Base-by-base conservation (phyloP, 2,797 vertebrate genomes). In the Macropodus opercularis region DNA sequence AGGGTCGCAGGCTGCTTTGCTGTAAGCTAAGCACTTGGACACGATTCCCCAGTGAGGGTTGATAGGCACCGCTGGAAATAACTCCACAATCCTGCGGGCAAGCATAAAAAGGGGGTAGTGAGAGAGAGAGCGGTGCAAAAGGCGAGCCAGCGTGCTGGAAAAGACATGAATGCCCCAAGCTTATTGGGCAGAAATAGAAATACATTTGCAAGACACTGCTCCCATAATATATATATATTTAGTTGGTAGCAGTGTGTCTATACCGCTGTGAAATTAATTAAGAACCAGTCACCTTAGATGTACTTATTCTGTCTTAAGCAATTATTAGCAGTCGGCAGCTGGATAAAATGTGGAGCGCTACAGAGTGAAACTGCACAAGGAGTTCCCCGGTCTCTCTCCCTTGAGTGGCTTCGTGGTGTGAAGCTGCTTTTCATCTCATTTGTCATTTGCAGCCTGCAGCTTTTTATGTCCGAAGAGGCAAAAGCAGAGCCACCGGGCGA, bases 1-100 rank as follows among this genome's bases (percentile, higher is more conserved):
- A 53, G 96, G 97, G 91, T 98, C 96, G 4, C 94, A 96, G 22
- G 94, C 95, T 0, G 94, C 96, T 82, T 98, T 98, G 91, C 95
- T 94, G 89, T 98, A 98, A 65, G 94, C 93, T 84, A 98, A 90
- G 87, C 95, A 98, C 89, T 97, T 97, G 90, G 94, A 95, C 79
- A 96, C 90, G 39, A 96, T 90, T 46, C 94, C 96, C 97, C 97
- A 98, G 88, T 95, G 94, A 75, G 93, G 87, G 78, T 50, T 94
- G 83, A 98, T 94, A 86, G 94, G 91, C 74, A 92, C 93, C 22
- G 91, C 77, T 2, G 94, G 93, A 80, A 94, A 95, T 69, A 98
- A 90, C 87, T 98, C 97, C 81, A 98, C 79, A 8, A 98, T 91
- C 92, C 97, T 98, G 91, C 6, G 39, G 84, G 70, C 63, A 85